These are phyloP conservation scores for Bolinopsis microptera DNA, from an alignment of 37 sponge, comb jelly and placozoan species.

Conservation along the genomic window DNA sequence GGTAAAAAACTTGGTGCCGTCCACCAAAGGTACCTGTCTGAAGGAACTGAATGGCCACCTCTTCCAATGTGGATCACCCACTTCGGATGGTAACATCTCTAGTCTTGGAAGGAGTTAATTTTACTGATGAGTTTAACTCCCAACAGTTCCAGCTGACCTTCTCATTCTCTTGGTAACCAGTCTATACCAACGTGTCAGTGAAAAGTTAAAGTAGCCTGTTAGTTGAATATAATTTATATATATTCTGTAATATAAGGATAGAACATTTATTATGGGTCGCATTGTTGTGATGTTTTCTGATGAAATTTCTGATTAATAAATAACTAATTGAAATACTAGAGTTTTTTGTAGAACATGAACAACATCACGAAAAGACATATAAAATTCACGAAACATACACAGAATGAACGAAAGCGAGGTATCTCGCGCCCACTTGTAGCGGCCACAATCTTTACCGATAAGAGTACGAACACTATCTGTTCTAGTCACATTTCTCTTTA, in stretches of 20 bases:
- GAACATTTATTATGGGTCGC: too few relatives aligned
- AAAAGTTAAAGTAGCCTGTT: too few relatives aligned
- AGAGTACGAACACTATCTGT: constrained; percentile 31
- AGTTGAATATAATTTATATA: too few relatives aligned
- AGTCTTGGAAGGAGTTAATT: constrained; percentile 24
- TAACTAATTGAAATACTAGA: too few relatives aligned
- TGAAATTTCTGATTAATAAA: too few relatives aligned
- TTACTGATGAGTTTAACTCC: constrained; percentile 39
- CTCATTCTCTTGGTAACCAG: background rate
- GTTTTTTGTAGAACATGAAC: too few relatives aligned
- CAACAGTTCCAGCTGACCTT: constrained; percentile 32
- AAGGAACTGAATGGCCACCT: constrained; percentile 2
- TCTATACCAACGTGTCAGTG: constrained; percentile 25
- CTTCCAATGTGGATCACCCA: constrained; percentile 46
- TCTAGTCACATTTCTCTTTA: constrained; percentile 52
- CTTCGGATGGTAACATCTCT: constrained; percentile 22
- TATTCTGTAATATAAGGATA: too few relatives aligned
- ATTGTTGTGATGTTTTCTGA: too few relatives aligned
- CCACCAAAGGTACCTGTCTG: too few relatives aligned
- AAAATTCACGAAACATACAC: background rate
- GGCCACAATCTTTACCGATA: background rate
- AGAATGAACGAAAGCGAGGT: background rate
- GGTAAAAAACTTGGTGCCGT: too few relatives aligned
- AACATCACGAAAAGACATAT: too few relatives aligned
- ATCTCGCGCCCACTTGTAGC: background rate